These are phyloP conservation scores for Ips typographus DNA, from an alignment of 1,140 invertebrate species.

Conservation along the genomic window DNA sequence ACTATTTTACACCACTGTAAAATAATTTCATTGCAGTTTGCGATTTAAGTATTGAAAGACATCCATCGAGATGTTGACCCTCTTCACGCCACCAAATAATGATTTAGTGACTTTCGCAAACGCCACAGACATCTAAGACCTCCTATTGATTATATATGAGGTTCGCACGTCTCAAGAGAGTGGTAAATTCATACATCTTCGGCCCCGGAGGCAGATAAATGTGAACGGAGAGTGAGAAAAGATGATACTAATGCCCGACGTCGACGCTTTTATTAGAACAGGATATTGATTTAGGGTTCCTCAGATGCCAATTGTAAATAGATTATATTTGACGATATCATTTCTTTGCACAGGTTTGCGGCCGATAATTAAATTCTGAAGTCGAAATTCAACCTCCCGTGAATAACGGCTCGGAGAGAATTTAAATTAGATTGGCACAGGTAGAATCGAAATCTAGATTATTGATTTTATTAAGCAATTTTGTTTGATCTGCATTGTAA, in stretches of 20 bases:
- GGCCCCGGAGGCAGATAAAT: conserved; percentile 37
- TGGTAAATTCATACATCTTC: conserved; percentile 48
- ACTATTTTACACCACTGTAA: too few relatives aligned
- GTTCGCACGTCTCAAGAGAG: conserved; percentile 40
- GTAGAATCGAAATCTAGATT: background rate
- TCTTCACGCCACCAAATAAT: conserved; percentile 37
- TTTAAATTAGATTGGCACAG: conserved; percentile 5
- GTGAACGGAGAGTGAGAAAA: conserved; percentile 44
- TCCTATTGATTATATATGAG: conserved; percentile 50
- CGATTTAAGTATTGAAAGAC: conserved; percentile 18
- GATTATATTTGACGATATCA: conserved; percentile 29
- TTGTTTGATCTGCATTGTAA: too few relatives aligned
- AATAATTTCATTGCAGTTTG: too few relatives aligned
- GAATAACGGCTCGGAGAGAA: background rate
- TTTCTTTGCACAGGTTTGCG: conserved; percentile 10
- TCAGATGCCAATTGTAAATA: conserved; percentile 27
- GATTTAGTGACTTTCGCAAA: conserved; percentile 44
- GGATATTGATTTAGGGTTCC: conserved; percentile 41
- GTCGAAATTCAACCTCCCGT: background rate
- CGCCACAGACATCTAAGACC: conserved; percentile 44
- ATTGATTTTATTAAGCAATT: too few relatives aligned
- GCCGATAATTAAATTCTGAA: background rate
- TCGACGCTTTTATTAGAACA: conserved; percentile 44
- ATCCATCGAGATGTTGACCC: conserved; percentile 31
- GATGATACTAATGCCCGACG: conserved; percentile 46